Evolutionary conservation across 1,140 invertebrate genomes (phyloP).

Genomic region (Magallana ariakensis): DNA sequence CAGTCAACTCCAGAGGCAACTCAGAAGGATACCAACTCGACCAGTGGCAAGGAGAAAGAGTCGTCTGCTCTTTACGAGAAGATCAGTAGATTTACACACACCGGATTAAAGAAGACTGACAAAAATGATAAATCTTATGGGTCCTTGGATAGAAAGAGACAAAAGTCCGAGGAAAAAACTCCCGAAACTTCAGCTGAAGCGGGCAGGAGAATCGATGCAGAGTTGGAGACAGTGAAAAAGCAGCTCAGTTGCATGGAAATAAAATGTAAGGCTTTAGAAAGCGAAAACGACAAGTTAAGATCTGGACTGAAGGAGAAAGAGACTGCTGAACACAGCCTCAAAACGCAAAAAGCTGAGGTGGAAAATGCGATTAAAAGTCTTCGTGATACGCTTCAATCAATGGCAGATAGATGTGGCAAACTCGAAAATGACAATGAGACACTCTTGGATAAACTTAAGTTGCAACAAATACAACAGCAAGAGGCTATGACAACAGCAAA

Average conservation of each 20-base stretch:
- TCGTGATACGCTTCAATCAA: constrained; percentile 57
- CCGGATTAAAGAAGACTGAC: background rate
- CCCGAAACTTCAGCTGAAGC: constrained; percentile 28
- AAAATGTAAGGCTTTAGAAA: constrained; percentile 63
- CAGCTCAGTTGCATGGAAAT: constrained; percentile 67
- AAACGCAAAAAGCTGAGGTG: constrained; percentile 59
- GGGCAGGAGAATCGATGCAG: constrained; percentile 40
- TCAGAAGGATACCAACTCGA: constrained; percentile 3
- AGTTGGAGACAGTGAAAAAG: constrained; percentile 79
- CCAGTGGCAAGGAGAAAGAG: constrained; percentile 37
- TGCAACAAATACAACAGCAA: constrained; percentile 55
- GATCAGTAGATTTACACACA: constrained; percentile 20
- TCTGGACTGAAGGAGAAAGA: constrained; percentile 61
- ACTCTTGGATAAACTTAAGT: constrained; percentile 67
- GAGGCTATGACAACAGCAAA: constrained; percentile 46
- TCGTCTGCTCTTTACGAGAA: constrained; percentile 31
- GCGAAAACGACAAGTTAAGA: constrained; percentile 63
- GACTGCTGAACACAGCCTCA: constrained; percentile 54
- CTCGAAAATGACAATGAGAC: constrained; percentile 68
- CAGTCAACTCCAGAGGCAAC: constrained; percentile 40
- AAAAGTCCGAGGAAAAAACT: constrained; percentile 2
- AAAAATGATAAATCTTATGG: constrained; percentile 26
- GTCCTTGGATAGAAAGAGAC: constrained; percentile 28
- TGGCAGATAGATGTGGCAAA: constrained; percentile 67
- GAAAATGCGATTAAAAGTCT: constrained; percentile 62